Percentiles rank a stretch among this genome's conserved stretches.
These are phyloP conservation scores for Hyposmocoma kahamanoa DNA, from an alignment of 1,140 invertebrate genomes.

Conservation along the genomic window DNA sequence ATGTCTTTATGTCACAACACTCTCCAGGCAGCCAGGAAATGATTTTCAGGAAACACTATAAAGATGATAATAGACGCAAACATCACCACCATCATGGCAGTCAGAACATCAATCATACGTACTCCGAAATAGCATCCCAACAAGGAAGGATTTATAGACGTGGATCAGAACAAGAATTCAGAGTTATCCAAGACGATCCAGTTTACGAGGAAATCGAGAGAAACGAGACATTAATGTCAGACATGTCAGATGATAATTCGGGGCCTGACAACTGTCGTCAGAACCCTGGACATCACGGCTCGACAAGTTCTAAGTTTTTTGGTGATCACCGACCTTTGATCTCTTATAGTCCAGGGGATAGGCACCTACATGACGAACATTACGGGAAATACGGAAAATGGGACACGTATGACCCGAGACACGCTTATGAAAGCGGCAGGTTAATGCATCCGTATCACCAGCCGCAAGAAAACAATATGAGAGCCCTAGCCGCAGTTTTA, in stretches of 20 bases:
- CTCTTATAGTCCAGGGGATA: constrained; percentile 77
- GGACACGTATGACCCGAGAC: constrained; percentile 73
- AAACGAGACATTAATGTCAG: constrained; percentile 81
- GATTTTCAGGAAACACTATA: constrained; percentile 65
- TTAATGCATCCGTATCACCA: constrained; percentile 65
- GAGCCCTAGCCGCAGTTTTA: constrained; percentile 83
- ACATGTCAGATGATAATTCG: constrained; percentile 86
- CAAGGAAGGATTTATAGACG: constrained; percentile 67
- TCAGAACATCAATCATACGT: constrained; percentile 74
- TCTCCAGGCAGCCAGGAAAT: constrained; percentile 65
- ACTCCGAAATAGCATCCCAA: constrained; percentile 74
- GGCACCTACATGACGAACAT: constrained; percentile 73
- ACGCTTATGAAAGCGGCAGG: constrained; percentile 58
- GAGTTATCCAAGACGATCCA: constrained; percentile 79
- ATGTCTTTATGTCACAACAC: constrained; percentile 70
- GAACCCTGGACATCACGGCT: constrained; percentile 66
- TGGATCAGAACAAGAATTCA: constrained; percentile 62
- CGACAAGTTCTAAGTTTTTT: constrained; percentile 81
- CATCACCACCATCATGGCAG: constrained; percentile 63
- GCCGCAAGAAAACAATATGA: constrained; percentile 74
- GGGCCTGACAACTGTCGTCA: constrained; percentile 82
- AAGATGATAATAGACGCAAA: constrained; percentile 52
- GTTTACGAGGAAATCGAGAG: constrained; percentile 89
- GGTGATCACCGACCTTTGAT: constrained; percentile 86
- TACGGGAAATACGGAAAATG: constrained; percentile 73